Conservation (phyloP, 2,797 vertebrate genomes). For the Nothura maculosa region DNA sequence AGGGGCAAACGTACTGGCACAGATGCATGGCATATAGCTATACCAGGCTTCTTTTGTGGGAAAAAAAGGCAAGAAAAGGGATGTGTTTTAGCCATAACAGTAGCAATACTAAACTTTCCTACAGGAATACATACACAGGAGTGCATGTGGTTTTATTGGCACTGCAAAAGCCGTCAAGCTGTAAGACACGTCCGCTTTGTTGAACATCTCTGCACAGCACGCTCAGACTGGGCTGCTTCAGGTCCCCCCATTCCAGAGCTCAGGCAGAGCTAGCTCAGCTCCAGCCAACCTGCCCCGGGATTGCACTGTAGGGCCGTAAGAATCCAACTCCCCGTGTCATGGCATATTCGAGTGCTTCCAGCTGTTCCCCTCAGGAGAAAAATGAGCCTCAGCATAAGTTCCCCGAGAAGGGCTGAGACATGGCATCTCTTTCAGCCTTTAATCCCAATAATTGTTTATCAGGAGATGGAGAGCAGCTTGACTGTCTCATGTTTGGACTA, state of each 20-base stretch:
- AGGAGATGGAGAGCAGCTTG: not conserved
- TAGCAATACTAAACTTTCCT: not conserved
- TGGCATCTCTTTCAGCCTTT: not conserved
- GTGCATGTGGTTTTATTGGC: not conserved
- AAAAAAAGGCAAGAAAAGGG: not conserved
- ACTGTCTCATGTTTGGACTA: not conserved
- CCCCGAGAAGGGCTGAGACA: not conserved
- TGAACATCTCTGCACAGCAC: not conserved
- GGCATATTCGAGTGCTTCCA: not conserved
- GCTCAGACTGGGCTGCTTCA: not conserved
- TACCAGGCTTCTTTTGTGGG: not conserved
- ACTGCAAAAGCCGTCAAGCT: not conserved
- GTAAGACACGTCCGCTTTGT: accelerated
- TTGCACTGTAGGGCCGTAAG: not conserved
- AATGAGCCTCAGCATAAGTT: not conserved
- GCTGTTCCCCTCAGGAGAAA: not conserved
- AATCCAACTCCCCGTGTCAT: not conserved
- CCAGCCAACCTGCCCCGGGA: accelerated
- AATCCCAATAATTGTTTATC: not conserved
- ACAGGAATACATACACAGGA: not conserved
- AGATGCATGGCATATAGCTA: not conserved
- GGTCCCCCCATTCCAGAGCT: not conserved
- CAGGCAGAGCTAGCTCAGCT: not conserved
- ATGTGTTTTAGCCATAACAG: not conserved
- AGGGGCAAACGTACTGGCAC: not conserved